A percentile compares a stretch with the other conserved stretches of the same genome.
These are phyloP conservation scores for Neofelis nebulosa DNA, from an alignment of 2,113 vertebrate species.

Conservation along the genomic window DNA sequence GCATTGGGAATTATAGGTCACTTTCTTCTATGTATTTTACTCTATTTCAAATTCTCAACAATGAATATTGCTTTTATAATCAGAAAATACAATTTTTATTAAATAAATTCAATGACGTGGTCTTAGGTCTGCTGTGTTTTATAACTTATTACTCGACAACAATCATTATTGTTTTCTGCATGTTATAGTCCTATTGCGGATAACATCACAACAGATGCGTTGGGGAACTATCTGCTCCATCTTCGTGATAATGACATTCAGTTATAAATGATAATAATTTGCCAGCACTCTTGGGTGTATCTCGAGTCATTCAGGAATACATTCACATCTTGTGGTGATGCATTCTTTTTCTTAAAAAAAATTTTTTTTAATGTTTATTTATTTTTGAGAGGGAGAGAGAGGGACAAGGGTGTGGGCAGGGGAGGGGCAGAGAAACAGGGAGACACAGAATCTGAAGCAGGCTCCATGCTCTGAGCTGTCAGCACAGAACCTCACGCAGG, in stretches of 20 bases:
- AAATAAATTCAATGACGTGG: neutral
- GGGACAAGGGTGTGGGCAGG: no score
- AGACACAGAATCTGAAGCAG: no score
- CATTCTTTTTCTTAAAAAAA: neutral
- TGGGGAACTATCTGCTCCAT: neutral
- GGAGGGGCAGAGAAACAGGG: no score
- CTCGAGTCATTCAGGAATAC: neutral
- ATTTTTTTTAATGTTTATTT: no score
- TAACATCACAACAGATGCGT: neutral
- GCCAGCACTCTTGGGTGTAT: neutral
- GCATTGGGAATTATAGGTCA: neutral
- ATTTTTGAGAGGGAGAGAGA: no score
- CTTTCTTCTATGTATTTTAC: neutral
- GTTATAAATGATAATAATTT: neutral
- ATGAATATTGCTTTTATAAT: neutral
- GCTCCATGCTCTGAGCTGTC: no score
- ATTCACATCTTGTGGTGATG: neutral
- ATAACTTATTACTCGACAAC: neutral
- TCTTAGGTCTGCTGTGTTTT: neutral
- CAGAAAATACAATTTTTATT: neutral
- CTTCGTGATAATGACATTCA: neutral
- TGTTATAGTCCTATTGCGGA: neutral
- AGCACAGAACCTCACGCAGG: no score
- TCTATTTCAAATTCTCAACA: neutral
- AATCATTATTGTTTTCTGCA: neutral